Evolutionary conservation across 2,113 vertebrate genomes (phyloP).

Genomic region (Paramisgurnus dabryanus): DNA sequence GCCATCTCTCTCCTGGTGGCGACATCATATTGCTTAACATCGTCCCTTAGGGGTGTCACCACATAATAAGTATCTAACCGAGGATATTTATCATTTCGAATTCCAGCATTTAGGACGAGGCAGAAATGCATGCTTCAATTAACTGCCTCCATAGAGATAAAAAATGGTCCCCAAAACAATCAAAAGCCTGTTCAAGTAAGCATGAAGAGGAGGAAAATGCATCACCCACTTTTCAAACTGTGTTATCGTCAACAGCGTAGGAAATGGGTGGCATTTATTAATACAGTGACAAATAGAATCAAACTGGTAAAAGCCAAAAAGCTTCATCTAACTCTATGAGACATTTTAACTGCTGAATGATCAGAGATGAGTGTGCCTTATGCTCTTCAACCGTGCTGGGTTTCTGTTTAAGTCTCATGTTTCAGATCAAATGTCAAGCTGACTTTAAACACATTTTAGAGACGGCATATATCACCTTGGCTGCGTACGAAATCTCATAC

Average conservation of each 20-base stretch:
- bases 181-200: slow-evolving; percentile 35
- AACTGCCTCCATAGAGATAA: slow-evolving; percentile 41
- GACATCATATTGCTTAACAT: slow-evolving; percentile 29
- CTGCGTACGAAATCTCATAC: no score
- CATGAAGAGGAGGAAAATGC: slow-evolving; percentile 31
- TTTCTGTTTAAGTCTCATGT: neutral
- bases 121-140: slow-evolving; percentile 42
- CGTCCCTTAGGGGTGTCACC: slow-evolving; percentile 40
- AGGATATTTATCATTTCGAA: slow-evolving; percentile 50
- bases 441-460: neutral
- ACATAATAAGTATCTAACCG: slow-evolving; percentile 44
- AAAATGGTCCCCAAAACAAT: slow-evolving; percentile 47
- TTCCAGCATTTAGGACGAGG: slow-evolving; percentile 39
- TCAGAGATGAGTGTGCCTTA: neutral
- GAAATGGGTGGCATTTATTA: slow-evolving; percentile 28
- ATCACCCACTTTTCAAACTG: slow-evolving; percentile 31
- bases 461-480: neutral
- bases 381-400: neutral
- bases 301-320: slow-evolving; percentile 25
- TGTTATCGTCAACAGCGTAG: slow-evolving; percentile 40
- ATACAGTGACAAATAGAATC: slow-evolving; percentile 33
- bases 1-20: slow-evolving; percentile 30
- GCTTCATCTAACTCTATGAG: slow-evolving; percentile 25
- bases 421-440: neutral
- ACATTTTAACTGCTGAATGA: slow-evolving; percentile 15